Percentiles rank a stretch among this genome's conserved stretches.
Evolutionary conservation across 2,797 vertebrate species (phyloP).

Genomic region (Trichosurus vulpecula): DNA sequence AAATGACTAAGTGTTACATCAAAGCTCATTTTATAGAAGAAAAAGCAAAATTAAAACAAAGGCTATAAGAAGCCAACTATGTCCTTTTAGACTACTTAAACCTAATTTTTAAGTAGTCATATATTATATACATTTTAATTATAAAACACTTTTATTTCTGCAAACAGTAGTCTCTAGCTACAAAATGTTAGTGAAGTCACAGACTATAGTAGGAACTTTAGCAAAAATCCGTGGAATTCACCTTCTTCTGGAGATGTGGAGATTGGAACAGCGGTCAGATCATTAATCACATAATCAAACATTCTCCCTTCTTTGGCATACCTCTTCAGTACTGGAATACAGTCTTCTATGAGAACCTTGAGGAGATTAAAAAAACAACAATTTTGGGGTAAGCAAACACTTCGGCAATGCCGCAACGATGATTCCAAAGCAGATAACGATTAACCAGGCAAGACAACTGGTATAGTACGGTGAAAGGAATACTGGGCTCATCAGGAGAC

Average conservation of each 20-base stretch:
- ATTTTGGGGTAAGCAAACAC: constrained; percentile 17
- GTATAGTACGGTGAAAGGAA: not conserved
- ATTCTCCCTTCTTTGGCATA: constrained; percentile 95
- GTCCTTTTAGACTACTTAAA: not conserved
- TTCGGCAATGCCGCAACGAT: not conserved
- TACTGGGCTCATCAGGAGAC: not conserved
- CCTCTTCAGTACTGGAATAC: constrained; percentile 97
- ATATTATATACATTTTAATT: not conserved
- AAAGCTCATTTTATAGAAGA: not conserved
- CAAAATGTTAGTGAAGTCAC: not conserved
- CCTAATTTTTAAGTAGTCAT: not conserved
- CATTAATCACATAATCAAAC: constrained; percentile 99
- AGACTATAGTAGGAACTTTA: not conserved
- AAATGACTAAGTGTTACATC: not conserved
- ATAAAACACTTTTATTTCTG: not conserved
- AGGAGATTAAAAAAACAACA: constrained; percentile 43
- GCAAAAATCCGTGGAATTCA: constrained; percentile 75
- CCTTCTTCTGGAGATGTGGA: constrained; percentile 98
- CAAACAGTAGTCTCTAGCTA: not conserved
- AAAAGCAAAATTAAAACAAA: not conserved
- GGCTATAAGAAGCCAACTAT: not conserved
- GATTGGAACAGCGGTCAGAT: constrained; percentile 97
- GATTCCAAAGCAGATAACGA: not conserved
- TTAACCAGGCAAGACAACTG: too few relatives aligned
- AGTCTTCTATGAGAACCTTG: constrained; percentile 97